phyloP scores from a whole-genome alignment of 2,797 vertebrate species.

The Xenops minutus region DNA sequence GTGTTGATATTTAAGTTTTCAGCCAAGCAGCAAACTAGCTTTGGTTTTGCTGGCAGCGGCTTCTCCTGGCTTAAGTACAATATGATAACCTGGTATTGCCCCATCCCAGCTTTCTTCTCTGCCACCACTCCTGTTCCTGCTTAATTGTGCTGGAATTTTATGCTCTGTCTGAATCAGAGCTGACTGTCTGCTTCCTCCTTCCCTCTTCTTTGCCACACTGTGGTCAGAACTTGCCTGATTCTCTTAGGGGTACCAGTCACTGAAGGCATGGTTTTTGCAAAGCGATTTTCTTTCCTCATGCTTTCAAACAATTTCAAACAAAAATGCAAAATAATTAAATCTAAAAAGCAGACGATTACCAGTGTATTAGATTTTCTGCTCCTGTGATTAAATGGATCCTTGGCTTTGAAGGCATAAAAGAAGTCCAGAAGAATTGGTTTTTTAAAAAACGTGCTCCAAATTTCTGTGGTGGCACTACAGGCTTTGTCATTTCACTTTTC shows the following conservation, averaged over 20 bases:
- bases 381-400: not conserved
- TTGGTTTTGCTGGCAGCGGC: conserved; percentile 26
- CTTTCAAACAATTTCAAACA: not conserved
- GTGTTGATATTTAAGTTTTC: conserved; percentile 56
- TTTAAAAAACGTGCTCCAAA: not conserved
- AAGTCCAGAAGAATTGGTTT: not conserved
- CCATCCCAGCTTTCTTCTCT: not conserved
- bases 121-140: not conserved
- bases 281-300: accelerated
- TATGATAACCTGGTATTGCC: conserved; percentile 7
- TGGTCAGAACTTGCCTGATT: not conserved
- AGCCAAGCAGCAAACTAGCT: conserved; percentile 24
- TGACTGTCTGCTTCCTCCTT: not conserved
- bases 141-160: not conserved
- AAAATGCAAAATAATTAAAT: not conserved
- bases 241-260: not conserved
- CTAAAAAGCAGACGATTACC: not conserved
- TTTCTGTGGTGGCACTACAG: not conserved
- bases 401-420: not conserved
- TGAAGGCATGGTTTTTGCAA: not conserved
- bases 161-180: not conserved
- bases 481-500: not conserved
- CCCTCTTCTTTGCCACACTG: not conserved
- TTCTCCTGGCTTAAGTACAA: not conserved
- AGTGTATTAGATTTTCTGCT: not conserved